These are phyloP conservation scores for Isurus oxyrinchus DNA, from an alignment of 2,113 vertebrate species.

Conservation along the genomic window DNA sequence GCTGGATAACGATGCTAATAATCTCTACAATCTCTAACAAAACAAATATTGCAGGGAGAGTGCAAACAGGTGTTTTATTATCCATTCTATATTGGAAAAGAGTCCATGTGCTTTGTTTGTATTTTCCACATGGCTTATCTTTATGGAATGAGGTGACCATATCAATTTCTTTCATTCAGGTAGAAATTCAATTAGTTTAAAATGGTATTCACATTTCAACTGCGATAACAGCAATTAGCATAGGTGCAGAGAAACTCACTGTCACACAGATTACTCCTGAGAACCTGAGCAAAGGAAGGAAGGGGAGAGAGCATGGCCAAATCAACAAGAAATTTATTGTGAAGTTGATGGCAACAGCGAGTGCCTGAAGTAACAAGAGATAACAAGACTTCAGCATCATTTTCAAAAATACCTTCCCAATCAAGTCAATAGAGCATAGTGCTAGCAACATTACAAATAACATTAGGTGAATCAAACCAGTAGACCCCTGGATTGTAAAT, in stretches of 20 bases:
- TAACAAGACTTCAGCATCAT: not conserved
- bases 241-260: not conserved
- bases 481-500: not conserved
- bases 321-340: not conserved
- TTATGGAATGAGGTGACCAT: not conserved
- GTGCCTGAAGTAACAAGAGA: not conserved
- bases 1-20: not conserved
- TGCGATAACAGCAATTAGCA: not conserved
- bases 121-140: not conserved
- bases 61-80: not conserved
- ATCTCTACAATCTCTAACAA: not conserved
- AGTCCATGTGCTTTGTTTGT: not conserved
- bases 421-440: not conserved
- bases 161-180: not conserved
- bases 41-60: not conserved
- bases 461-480: not conserved
- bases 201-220: not conserved
- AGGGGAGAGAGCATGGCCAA: not conserved
- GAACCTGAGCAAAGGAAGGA: not conserved
- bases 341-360: not conserved
- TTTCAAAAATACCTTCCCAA: not conserved
- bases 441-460: not conserved
- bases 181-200: slow-evolving; percentile 34
- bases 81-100: not conserved
- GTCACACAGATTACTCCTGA: not conserved